Conservation (phyloP, 1,140 invertebrate genomes). For the Papilio xuthus region DNA sequence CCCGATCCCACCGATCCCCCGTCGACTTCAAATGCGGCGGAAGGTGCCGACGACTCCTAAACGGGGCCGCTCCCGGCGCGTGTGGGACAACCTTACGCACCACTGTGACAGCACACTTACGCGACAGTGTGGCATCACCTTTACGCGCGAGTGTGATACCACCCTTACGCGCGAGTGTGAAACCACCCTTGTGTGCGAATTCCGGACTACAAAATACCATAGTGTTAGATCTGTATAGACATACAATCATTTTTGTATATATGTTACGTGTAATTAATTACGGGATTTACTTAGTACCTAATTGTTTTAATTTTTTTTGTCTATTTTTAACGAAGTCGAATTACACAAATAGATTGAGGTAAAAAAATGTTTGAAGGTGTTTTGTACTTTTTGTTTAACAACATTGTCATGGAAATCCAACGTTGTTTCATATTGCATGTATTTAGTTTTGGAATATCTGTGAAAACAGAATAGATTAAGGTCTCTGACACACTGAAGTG, state of each 20-base stretch:
- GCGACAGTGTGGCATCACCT: conserved; percentile 15
- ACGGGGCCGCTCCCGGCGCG: conserved; percentile 42
- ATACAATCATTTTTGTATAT: conserved; percentile 35
- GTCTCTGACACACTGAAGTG: not conserved
- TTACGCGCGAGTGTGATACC: conserved; percentile 21
- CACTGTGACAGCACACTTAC: conserved; percentile 39
- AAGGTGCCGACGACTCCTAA: conserved; percentile 49
- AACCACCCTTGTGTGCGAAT: conserved; percentile 3
- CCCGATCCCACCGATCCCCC: conserved; percentile 55
- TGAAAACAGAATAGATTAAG: not conserved
- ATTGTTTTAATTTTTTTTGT: conserved; percentile 31
- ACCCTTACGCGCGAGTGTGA: conserved; percentile 23
- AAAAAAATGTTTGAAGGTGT: not conserved
- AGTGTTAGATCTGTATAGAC: conserved; percentile 61
- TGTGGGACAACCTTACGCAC: conserved; percentile 41
- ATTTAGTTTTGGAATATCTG: not conserved
- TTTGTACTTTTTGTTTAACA: not conserved
- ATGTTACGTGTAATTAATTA: conserved; percentile 28
- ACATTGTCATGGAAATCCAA: not conserved
- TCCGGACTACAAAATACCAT: too few species aligned
- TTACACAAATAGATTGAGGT: conserved; percentile 30
- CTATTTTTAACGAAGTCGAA: conserved; percentile 28
- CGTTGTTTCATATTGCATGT: not conserved
- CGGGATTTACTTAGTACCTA: conserved; percentile 30
- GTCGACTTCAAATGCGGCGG: conserved; percentile 52